Conservation (phyloP, 2,888 invertebrate species). For the Drosophila borealis region DNA sequence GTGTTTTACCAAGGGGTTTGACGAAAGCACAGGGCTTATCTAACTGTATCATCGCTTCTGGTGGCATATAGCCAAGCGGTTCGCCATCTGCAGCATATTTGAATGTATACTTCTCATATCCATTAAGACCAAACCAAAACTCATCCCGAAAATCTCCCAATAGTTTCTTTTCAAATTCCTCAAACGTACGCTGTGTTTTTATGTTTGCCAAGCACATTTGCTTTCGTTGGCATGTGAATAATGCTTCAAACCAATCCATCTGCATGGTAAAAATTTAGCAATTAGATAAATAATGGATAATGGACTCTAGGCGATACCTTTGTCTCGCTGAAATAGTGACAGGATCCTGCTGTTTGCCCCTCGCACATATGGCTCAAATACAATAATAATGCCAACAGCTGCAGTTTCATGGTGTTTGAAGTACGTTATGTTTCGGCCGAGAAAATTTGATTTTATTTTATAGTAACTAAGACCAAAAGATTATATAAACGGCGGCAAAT, state of each 20-base stretch:
- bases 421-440: background rate
- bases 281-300: background rate
- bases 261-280: background rate
- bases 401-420: constrained; percentile 16
- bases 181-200: background rate
- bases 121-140: constrained; percentile 45
- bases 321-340: constrained; percentile 37
- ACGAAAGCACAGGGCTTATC: constrained; percentile 28
- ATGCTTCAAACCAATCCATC: constrained; percentile 40
- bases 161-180: constrained; percentile 5
- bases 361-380: background rate
- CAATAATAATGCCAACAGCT: constrained; percentile 1
- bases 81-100: constrained; percentile 4
- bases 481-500: constrained; percentile 2
- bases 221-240: constrained; percentile 17
- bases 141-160: background rate
- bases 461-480: background rate
- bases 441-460: background rate
- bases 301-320: constrained; percentile 17
- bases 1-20: background rate
- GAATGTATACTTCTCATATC: constrained; percentile 21
- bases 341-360: constrained; percentile 14
- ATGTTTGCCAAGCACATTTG: constrained; percentile 44
- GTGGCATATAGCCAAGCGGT: background rate
- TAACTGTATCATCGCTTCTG: background rate